Percentiles rank a stretch among this genome's conserved stretches.
phyloP scores from a whole-genome alignment of 2,888 invertebrate species.

The Portevinia maculata region DNA sequence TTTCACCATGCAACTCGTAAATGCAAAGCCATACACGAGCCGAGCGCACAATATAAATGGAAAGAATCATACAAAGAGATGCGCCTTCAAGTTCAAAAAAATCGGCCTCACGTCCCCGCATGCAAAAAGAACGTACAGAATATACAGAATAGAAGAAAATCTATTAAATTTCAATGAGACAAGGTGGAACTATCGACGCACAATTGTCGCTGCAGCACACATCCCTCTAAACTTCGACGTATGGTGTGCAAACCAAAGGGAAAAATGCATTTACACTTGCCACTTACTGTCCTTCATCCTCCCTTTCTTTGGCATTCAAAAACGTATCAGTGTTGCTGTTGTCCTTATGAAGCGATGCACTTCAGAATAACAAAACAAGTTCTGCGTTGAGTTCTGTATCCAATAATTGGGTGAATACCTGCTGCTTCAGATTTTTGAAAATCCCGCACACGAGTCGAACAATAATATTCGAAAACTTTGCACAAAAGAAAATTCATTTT shows the following conservation, averaged over 20 bases:
- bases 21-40: constrained; percentile 28
- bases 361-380: background rate
- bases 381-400: constrained; percentile 34
- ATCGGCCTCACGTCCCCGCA: constrained; percentile 7
- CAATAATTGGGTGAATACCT: constrained; percentile 55
- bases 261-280: constrained; percentile 22
- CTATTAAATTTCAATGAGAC: constrained; percentile 70
- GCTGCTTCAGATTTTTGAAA: constrained; percentile 13
- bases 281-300: constrained; percentile 25
- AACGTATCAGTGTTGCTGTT: constrained; percentile 14
- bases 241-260: background rate
- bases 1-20: constrained; percentile 31
- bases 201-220: constrained; percentile 1
- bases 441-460: constrained; percentile 35
- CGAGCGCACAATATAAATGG: constrained; percentile 22
- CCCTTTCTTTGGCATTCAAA: constrained; percentile 2
- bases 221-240: constrained; percentile 10
- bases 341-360: constrained; percentile 33
- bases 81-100: constrained; percentile 46
- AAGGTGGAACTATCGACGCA: constrained; percentile 19
- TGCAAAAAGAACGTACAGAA: constrained; percentile 25
- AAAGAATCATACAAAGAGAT: constrained; percentile 30
- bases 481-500: constrained; percentile 67
- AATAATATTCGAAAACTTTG: constrained; percentile 70
- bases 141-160: constrained; percentile 36